Evolutionary conservation across 2,797 vertebrate species (phyloP).

Genomic region (Garrulus glandarius): DNA sequence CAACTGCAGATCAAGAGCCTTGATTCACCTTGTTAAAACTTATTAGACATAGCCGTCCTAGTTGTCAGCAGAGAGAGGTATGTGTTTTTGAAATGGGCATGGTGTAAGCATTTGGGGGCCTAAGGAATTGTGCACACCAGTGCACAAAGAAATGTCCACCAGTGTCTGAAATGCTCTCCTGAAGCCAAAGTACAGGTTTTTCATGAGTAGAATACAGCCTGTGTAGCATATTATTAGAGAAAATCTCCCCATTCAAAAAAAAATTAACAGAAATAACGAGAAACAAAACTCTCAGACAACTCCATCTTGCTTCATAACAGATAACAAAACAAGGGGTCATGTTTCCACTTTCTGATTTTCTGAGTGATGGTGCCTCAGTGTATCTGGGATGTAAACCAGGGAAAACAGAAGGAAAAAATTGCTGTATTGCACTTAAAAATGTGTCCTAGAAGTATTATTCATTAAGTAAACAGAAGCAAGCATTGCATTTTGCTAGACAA

Average conservation of each 20-base stretch:
- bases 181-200: neutral
- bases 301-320: neutral
- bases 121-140: neutral
- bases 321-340: neutral
- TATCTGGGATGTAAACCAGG: slow-evolving; percentile 37
- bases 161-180: neutral
- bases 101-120: rapidly evolving
- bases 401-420: slow-evolving; percentile 50
- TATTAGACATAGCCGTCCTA: neutral
- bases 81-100: neutral
- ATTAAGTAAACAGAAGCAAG: slow-evolving; percentile 64
- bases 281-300: neutral
- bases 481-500: neutral
- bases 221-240: rapidly evolving
- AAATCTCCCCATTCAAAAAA: neutral
- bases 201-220: rapidly evolving
- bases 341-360: neutral
- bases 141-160: neutral
- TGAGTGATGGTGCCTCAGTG: neutral
- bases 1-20: neutral
- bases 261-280: neutral
- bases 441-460: slow-evolving; percentile 60
- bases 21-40: rapidly evolving
- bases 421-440: neutral
- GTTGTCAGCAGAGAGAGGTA: neutral